Evolutionary conservation across 2,113 vertebrate genomes (phyloP).

Genomic region (Dicrurus megarhynchus): DNA sequence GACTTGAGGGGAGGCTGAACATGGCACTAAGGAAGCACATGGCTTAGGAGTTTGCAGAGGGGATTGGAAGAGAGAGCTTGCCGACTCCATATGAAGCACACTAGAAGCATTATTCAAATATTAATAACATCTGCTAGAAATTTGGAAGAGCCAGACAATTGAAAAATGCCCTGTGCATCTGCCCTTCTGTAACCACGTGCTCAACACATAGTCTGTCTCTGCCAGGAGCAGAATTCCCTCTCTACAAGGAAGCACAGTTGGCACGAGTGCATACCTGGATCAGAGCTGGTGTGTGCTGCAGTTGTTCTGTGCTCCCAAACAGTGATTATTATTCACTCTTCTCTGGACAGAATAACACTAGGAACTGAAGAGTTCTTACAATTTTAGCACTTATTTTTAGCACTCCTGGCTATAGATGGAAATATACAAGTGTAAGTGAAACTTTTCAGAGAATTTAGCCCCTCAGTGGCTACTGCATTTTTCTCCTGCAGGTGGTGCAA

Average conservation of each 20-base stretch:
- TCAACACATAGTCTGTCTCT: not conserved
- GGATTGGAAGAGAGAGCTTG: not conserved
- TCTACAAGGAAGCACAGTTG: not conserved
- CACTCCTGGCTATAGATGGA: not conserved
- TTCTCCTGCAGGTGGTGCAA: not conserved
- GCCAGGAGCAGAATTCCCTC: not conserved
- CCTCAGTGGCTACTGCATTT: not conserved
- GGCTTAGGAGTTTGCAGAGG: not conserved
- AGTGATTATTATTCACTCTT: not conserved
- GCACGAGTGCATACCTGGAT: not conserved
- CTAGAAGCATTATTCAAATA: not conserved
- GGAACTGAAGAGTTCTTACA: not conserved
- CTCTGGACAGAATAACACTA: not conserved
- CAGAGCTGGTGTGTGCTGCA: not conserved
- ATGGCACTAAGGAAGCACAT: not conserved
- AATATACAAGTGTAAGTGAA: not conserved
- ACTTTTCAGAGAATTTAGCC: not conserved
- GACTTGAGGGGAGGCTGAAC: not conserved
- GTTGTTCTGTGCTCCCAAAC: not conserved
- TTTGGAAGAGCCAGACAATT: not conserved
- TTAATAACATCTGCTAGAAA: constrained; percentile 15
- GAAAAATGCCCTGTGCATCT: constrained; percentile 2
- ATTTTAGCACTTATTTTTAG: no score
- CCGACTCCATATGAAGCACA: not conserved
- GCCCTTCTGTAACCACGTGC: not conserved